Base-by-base conservation (phyloP, 2,888 invertebrate species). In the Meliscaeva auricollis region DNA sequence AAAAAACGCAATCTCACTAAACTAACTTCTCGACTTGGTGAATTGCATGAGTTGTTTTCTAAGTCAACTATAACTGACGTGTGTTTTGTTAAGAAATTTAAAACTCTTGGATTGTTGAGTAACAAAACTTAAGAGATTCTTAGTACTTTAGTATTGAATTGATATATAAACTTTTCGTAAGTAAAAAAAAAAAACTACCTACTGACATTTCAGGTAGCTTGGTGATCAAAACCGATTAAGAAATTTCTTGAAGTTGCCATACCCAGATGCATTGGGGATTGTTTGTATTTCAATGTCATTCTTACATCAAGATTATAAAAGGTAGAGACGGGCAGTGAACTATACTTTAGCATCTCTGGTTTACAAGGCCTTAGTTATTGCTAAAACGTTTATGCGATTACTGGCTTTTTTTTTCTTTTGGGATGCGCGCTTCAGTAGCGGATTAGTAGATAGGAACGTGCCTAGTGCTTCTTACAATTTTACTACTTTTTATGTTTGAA, bases 21-120 rank as follows among this genome's bases (percentile, higher is more conserved):
- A 73, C 60, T 26, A 66, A 58, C 72, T 46, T 64, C 64, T 64
- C 9, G n/a, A 26, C n/a, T n/a, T 60, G 58, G 38, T 38, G 11
- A 38, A 77, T n/a, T 77, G 66, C 82, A 73, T 60, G 72, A 82
- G 66, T 82, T 76, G 81, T 68, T 82, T 82, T 77, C n/a, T 73
- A 77, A 82, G 73, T 44, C 72, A 72, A 17, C 46, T 48, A n/a
- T n/a, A 41, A 62, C 60, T 69, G 77, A 52, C 56, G 72, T 56
- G 35, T 35, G 17, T 46, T 46, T 38, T 9, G 17, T 30, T 46
- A 32, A 64, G 46, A 26, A 13, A 5, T 44, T 17, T 9, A 30
- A 56, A 78, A 79, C 50, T 69, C 20, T 30, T 30, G 5, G n/a
- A 35, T 52, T 5, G 52, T 69, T 52, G 44, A 26, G 58, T 69